A percentile compares a stretch with the other conserved stretches of the same genome.
phyloP scores from a whole-genome alignment of 2,797 vertebrate species.

The Lagocephalus sceleratus region DNA sequence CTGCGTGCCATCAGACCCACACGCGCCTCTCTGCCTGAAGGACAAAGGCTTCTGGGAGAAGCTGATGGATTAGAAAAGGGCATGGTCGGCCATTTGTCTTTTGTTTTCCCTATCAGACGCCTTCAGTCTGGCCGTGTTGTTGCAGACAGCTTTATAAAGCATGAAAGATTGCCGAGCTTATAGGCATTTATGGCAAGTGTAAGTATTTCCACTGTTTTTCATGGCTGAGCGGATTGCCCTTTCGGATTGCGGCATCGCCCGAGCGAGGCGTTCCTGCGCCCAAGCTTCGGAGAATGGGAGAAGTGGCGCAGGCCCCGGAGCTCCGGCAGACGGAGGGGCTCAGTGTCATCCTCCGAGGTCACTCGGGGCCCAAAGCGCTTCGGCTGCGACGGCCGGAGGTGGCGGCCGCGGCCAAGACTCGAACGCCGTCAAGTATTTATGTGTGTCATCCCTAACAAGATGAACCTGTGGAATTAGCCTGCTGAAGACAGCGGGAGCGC shows the following conservation, averaged over 20 bases:
- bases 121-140: conserved; percentile 51
- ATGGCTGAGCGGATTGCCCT: conserved; percentile 68
- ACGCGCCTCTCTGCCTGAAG: conserved; percentile 53
- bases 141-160: conserved; percentile 64
- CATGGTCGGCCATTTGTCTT: conserved; percentile 67
- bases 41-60: conserved; percentile 63
- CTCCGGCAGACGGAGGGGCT: conserved; percentile 42
- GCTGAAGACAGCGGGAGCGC: conserved; percentile 46
- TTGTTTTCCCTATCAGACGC: conserved; percentile 68
- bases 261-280: conserved; percentile 46
- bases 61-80: conserved; percentile 72
- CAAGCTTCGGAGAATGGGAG: conserved; percentile 49
- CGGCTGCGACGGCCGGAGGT: conserved; percentile 25
- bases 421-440: conserved; percentile 40
- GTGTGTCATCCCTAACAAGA: conserved; percentile 51
- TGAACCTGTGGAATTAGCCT: conserved; percentile 65
- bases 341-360: conserved; percentile 38
- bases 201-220: conserved; percentile 73
- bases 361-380: conserved; percentile 13
- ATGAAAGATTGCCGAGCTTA: conserved; percentile 70
- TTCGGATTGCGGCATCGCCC: conserved; percentile 61
- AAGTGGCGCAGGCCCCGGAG: conserved; percentile 27
- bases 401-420: conserved; percentile 50
- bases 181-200: conserved; percentile 72
- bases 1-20: conserved; percentile 26